phyloP scores from a whole-genome alignment of 2,888 invertebrate genomes.

The Temnothorax unifasciatus region DNA sequence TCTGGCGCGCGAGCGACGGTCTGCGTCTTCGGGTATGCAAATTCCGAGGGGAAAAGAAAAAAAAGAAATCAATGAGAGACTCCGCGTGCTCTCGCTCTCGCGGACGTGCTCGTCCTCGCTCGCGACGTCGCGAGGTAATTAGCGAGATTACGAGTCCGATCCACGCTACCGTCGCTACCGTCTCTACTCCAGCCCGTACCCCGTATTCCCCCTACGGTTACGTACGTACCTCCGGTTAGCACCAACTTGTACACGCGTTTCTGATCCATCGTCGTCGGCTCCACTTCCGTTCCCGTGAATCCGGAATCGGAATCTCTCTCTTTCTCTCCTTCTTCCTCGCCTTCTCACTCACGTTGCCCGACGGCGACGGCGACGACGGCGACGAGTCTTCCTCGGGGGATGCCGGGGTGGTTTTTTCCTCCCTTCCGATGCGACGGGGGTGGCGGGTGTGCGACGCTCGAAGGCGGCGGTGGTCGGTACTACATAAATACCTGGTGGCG shows the following conservation, averaged over 20 bases:
- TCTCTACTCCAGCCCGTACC: too few species aligned
- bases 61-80: slow-evolving; percentile 2
- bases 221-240: slow-evolving; percentile 94
- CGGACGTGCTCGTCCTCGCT: background rate
- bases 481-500: slow-evolving; percentile 81
- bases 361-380: background rate
- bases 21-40: too few species aligned
- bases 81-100: background rate
- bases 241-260: slow-evolving; percentile 94
- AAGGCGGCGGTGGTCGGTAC: slow-evolving; percentile 77
- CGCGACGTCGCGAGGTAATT: background rate
- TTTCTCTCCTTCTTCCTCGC: background rate
- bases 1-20: too few species aligned
- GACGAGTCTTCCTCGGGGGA: background rate
- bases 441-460: slow-evolving; percentile 66
- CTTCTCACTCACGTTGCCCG: background rate
- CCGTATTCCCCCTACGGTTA: too few species aligned
- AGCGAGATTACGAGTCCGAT: background rate
- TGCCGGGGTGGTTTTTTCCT: background rate
- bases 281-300: slow-evolving; percentile 43
- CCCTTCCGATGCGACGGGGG: slow-evolving; percentile 33
- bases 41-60: background rate
- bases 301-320: slow-evolving; percentile 23
- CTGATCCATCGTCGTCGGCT: slow-evolving; percentile 85
- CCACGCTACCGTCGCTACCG: too few species aligned